phyloP scores from a whole-genome alignment of 2,797 vertebrate genomes.

The Thaleichthys pacificus region DNA sequence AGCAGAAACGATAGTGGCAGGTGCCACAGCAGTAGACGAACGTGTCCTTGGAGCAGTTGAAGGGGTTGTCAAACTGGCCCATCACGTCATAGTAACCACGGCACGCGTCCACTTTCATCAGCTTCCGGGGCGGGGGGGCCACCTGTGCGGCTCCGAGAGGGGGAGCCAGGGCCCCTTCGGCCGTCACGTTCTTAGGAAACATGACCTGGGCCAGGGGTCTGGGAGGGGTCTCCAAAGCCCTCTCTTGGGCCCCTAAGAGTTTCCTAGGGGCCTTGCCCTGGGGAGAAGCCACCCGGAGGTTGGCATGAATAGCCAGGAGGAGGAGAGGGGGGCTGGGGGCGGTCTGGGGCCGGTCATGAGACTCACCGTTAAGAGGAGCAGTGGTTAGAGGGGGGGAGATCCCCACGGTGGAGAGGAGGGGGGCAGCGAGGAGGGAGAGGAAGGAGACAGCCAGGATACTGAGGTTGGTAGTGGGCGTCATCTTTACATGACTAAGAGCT shows the following conservation, averaged over 20 bases:
- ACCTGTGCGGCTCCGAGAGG: slow-evolving; percentile 70
- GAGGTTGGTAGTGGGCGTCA: slow-evolving; percentile 78
- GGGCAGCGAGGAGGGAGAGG: slow-evolving; percentile 72
- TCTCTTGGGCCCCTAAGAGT: slow-evolving; percentile 50
- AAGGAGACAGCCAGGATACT: slow-evolving; percentile 71
- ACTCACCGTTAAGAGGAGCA: slow-evolving; percentile 52
- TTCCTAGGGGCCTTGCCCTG: slow-evolving; percentile 47
- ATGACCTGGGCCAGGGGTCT: slow-evolving; percentile 79
- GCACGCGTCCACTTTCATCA: slow-evolving; percentile 81
- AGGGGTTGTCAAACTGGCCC: slow-evolving; percentile 89
- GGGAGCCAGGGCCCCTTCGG: slow-evolving; percentile 65
- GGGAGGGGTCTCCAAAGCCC: slow-evolving; percentile 65
- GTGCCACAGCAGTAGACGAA: slow-evolving; percentile 91
- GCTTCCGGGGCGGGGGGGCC: slow-evolving; percentile 58
- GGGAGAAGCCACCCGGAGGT: slow-evolving; percentile 58
- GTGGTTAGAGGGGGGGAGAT: slow-evolving; percentile 57
- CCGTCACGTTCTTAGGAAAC: slow-evolving; percentile 77
- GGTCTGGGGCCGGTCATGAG: slow-evolving; percentile 53
- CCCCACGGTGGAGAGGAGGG: slow-evolving; percentile 61
- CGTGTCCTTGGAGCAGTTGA: slow-evolving; percentile 90
- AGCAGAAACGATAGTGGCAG: slow-evolving; percentile 94
- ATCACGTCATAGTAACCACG: slow-evolving; percentile 92
- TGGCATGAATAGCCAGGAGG: slow-evolving; percentile 55
- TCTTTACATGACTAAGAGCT: slow-evolving; percentile 80
- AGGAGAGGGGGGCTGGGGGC: slow-evolving; percentile 56